These are phyloP conservation scores for Mesocentrotus franciscanus DNA, from an alignment of 53 echinoderm and acorn worm species.

Conservation along the genomic window DNA sequence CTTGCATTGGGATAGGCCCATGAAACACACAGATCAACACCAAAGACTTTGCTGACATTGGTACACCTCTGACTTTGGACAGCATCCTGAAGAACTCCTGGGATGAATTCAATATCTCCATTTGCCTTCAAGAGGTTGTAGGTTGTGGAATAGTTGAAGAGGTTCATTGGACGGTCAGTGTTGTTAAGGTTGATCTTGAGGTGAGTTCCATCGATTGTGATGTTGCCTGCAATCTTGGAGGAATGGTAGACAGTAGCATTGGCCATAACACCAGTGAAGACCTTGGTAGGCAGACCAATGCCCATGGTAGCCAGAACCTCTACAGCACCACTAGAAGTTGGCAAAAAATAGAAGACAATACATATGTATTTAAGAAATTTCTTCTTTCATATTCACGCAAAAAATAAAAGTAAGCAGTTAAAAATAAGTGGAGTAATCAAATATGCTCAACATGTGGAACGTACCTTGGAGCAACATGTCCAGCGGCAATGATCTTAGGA, in stretches of 20 bases:
- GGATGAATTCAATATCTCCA: constrained; percentile 72
- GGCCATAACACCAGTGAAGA: constrained; percentile 82
- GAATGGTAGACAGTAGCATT: constrained; percentile 91
- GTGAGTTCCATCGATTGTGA: constrained; percentile 84
- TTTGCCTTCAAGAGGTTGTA: constrained; percentile 83
- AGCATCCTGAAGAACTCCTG: constrained; percentile 87
- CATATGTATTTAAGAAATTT: neutral
- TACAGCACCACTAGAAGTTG: constrained; percentile 72
- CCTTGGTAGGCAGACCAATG: constrained; percentile 79
- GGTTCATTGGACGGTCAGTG: constrained; percentile 82
- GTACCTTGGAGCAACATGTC: constrained; percentile 87
- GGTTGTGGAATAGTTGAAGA: constrained; percentile 92
- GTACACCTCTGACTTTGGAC: constrained; percentile 77
- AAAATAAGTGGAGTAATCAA: neutral
- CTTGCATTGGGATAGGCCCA: constrained; percentile 98
- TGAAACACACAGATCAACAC: constrained; percentile 79
- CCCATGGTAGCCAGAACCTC: constrained; percentile 92
- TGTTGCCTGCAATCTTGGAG: constrained; percentile 88
- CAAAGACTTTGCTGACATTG: constrained; percentile 78
- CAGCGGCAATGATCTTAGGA: constrained; percentile 78
- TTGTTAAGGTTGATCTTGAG: constrained; percentile 94
- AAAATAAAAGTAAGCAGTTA: neutral
- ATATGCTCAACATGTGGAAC: neutral
- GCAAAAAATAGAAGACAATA: neutral
- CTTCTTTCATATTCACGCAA: too few species aligned